Percentiles rank a stretch among this genome's conserved stretches.
These are phyloP conservation scores for Pollachius pollachius DNA, from an alignment of 2,113 vertebrate genomes.

Conservation along the genomic window DNA sequence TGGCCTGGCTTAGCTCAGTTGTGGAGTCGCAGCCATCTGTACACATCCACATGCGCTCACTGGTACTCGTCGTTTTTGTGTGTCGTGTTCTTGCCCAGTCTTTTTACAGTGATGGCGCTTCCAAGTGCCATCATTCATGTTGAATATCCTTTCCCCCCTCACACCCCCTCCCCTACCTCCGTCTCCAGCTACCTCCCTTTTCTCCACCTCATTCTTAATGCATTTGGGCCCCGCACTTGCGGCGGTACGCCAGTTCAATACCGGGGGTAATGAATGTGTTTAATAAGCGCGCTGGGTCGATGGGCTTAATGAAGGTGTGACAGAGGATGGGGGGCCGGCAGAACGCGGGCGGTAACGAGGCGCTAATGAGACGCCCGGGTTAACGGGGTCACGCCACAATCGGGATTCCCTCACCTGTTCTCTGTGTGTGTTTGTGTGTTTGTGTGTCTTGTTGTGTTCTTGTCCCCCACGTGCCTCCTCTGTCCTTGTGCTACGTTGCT, in stretches of 20 bases:
- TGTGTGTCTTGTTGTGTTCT: constrained; percentile 4
- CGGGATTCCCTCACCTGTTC: constrained; percentile 46
- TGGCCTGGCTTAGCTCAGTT: not conserved
- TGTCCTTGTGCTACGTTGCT: not conserved
- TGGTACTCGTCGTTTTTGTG: too few species aligned
- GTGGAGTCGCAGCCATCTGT: not conserved
- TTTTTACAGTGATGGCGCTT: not conserved
- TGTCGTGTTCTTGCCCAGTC: not conserved
- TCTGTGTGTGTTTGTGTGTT: constrained; percentile 23
- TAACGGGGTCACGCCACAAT: constrained; percentile 51
- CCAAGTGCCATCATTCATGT: not conserved
- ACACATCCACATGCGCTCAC: too few species aligned
- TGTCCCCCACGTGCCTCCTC: not conserved
- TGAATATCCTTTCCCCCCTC: not conserved
- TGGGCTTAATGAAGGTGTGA: constrained; percentile 75
- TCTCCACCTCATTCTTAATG: constrained; percentile 27
- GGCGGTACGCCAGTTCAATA: constrained; percentile 59
- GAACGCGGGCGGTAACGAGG: constrained; percentile 58
- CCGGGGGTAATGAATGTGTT: constrained; percentile 75
- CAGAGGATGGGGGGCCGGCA: constrained; percentile 55
- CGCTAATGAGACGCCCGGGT: constrained; percentile 59
- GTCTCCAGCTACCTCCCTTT: not conserved
- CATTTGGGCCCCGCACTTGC: constrained; percentile 42
- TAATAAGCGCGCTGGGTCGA: constrained; percentile 74
- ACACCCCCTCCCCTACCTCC: not conserved